phyloP scores from a whole-genome alignment of 2,888 invertebrate genomes.

The Pollenia amentaria region DNA sequence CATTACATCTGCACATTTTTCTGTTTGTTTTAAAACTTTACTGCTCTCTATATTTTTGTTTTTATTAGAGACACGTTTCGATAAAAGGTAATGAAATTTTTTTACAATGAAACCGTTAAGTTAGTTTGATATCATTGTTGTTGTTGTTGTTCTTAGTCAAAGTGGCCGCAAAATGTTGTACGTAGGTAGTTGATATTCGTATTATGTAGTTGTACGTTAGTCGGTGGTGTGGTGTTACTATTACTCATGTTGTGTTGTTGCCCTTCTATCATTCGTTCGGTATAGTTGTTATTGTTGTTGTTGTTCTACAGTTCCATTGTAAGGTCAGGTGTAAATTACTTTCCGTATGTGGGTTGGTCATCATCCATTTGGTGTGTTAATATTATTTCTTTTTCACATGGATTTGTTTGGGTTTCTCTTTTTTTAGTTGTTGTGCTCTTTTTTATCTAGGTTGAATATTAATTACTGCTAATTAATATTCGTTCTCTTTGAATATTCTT shows the following conservation, averaged over 20 bases:
- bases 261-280: background rate
- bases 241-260: background rate
- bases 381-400: slow-evolving; percentile 26
- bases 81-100: slow-evolving; percentile 50
- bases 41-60: background rate
- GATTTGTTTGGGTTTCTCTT: slow-evolving; percentile 13
- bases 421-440: slow-evolving; percentile 7
- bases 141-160: slow-evolving; percentile 56
- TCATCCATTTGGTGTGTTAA: slow-evolving; percentile 5
- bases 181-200: slow-evolving; percentile 29
- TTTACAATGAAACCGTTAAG: slow-evolving; percentile 42
- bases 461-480: slow-evolving; percentile 62
- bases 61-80: slow-evolving; percentile 50
- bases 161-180: slow-evolving; percentile 25
- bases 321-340: slow-evolving; percentile 70
- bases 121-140: slow-evolving; percentile 16
- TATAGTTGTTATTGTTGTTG: background rate
- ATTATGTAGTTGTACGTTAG: background rate
- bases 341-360: slow-evolving; percentile 66
- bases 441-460: slow-evolving; percentile 67
- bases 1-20: slow-evolving; percentile 25
- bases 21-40: slow-evolving; percentile 16
- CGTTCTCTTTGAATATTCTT: slow-evolving; percentile 14
- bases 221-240: background rate
- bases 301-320: slow-evolving; percentile 25